A percentile compares a stretch with the other conserved stretches of the same genome.
phyloP scores from a whole-genome alignment of 2,797 vertebrate genomes.

The Otolemur crassicaudatus region DNA sequence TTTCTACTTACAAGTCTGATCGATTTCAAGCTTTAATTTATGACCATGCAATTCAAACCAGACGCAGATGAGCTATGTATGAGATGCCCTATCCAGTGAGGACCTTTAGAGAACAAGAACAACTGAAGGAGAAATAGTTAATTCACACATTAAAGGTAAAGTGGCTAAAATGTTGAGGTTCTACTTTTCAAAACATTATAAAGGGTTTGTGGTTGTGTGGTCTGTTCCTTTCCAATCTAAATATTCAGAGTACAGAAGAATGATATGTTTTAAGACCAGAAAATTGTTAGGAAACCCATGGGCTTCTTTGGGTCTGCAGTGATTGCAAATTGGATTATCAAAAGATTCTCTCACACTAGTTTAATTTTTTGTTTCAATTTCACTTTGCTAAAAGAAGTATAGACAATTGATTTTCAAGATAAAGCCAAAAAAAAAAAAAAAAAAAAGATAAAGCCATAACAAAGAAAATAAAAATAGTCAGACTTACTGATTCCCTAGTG shows the following conservation, averaged over 20 bases:
- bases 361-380: background rate
- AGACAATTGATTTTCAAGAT: background rate
- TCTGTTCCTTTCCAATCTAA: slow-evolving; percentile 31
- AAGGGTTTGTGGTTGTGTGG: background rate
- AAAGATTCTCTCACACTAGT: background rate
- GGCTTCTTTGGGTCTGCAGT: background rate
- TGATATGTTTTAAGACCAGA: background rate
- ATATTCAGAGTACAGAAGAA: background rate
- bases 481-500: background rate
- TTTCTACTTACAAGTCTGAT: background rate
- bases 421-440: background rate
- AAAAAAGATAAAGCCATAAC: background rate
- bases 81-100: background rate
- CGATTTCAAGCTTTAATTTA: slow-evolving; percentile 1
- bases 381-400: background rate
- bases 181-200: background rate
- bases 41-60: background rate
- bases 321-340: background rate
- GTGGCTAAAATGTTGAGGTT: slow-evolving; percentile 5
- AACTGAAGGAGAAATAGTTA: background rate
- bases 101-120: slow-evolving; percentile 16
- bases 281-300: background rate
- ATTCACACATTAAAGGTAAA: background rate
- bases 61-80: background rate
- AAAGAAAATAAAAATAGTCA: background rate